These are phyloP conservation scores for Thyatira batis DNA, from an alignment of 2,888 invertebrate species.

Conservation along the genomic window DNA sequence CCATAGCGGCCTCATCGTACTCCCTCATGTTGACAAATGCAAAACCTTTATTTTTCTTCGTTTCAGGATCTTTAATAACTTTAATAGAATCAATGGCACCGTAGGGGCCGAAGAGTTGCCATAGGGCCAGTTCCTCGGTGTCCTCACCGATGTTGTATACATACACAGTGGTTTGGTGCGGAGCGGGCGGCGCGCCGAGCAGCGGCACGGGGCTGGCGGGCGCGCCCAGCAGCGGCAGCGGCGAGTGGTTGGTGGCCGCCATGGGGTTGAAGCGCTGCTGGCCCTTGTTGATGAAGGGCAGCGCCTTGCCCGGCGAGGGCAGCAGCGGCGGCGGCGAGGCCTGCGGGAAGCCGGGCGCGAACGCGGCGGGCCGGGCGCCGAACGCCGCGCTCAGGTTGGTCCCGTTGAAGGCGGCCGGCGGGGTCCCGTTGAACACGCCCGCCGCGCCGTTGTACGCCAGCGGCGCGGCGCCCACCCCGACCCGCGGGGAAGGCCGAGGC, in stretches of 20 bases:
- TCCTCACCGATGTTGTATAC: slow-evolving; percentile 81
- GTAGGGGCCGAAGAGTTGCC: slow-evolving; percentile 80
- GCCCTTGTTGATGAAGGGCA: slow-evolving; percentile 79
- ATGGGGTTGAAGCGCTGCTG: slow-evolving; percentile 79
- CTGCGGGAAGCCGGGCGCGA: slow-evolving; percentile 70
- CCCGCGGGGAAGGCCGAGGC: slow-evolving; percentile 63
- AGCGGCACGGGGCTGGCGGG: slow-evolving; percentile 74
- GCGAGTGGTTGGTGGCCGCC: slow-evolving; percentile 73
- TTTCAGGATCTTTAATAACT: slow-evolving; percentile 80
- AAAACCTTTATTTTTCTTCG: slow-evolving; percentile 81
- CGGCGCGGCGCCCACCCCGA: slow-evolving; percentile 52
- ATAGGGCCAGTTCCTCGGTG: slow-evolving; percentile 76
- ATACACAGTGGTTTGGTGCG: slow-evolving; percentile 79
- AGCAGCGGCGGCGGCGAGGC: slow-evolving; percentile 75
- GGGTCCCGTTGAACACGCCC: slow-evolving; percentile 67
- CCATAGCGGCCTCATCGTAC: slow-evolving; percentile 80
- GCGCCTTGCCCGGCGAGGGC: slow-evolving; percentile 77
- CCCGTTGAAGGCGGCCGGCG: slow-evolving; percentile 67
- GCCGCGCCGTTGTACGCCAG: slow-evolving; percentile 69
- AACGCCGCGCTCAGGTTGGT: slow-evolving; percentile 66
- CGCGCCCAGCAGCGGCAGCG: slow-evolving; percentile 71
- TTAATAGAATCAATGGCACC: slow-evolving; percentile 81
- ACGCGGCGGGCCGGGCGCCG: slow-evolving; percentile 64
- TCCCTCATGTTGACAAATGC: slow-evolving; percentile 81
- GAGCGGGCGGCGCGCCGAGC: slow-evolving; percentile 61